Percentiles rank a stretch among this genome's conserved stretches.
Conservation (phyloP, 2,113 vertebrate genomes). For the Eptatretus burgeri region DNA sequence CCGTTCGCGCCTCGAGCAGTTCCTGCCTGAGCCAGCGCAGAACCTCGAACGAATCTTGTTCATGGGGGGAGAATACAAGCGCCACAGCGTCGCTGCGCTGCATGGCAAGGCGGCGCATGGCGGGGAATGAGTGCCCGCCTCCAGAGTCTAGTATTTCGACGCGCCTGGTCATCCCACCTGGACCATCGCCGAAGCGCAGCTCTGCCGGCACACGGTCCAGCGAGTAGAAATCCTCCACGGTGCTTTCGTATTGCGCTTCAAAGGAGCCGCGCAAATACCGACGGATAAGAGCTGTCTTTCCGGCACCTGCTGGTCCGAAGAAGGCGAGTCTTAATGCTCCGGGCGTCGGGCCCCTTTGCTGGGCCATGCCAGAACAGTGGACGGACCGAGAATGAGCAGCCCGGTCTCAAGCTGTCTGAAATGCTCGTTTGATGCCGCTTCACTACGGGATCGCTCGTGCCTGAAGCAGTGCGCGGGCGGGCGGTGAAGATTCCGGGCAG, state of each 20-base stretch:
- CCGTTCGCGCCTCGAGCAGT: slow-evolving; percentile 15
- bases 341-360: too few relatives aligned
- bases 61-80: slow-evolving; percentile 42
- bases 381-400: too few relatives aligned
- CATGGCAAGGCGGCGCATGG: slow-evolving; percentile 61
- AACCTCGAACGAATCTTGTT: slow-evolving; percentile 39
- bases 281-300: slow-evolving; percentile 45
- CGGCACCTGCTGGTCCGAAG: slow-evolving; percentile 44
- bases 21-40: slow-evolving; percentile 42
- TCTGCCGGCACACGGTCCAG: neutral
- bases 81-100: slow-evolving; percentile 54
- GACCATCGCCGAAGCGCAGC: too few relatives aligned
- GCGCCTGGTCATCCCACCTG: slow-evolving; percentile 9
- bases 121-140: slow-evolving; percentile 59
- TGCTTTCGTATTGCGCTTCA: slow-evolving; percentile 44
- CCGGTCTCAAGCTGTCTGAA: too few relatives aligned
- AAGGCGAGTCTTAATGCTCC: slow-evolving; percentile 14
- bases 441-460: too few relatives aligned
- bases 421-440: too few relatives aligned
- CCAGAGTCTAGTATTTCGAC: slow-evolving; percentile 62
- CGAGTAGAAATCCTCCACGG: slow-evolving; percentile 62
- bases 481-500: too few relatives aligned
- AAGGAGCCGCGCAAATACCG: slow-evolving; percentile 52
- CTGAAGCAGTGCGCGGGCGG: too few relatives aligned
- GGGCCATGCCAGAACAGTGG: too few relatives aligned